Percentiles rank a stretch among this genome's conserved stretches.
Evolutionary conservation across 2,888 invertebrate species (phyloP).

Genomic region (Platerodrilus igneus): DNA sequence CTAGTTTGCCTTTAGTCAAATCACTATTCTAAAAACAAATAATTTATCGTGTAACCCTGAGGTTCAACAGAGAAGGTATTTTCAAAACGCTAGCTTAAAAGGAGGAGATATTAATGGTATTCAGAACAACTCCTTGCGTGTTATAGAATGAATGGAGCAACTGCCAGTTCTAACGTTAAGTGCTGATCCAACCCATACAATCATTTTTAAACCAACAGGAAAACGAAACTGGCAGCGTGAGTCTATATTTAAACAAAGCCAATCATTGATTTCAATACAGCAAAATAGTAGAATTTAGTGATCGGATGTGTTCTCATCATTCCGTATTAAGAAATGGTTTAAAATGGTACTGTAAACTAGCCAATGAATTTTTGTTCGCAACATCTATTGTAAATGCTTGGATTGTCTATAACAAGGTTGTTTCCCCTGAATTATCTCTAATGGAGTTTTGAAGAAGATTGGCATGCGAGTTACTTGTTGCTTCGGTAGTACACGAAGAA

Average conservation of each 20-base stretch:
- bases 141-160: constrained; percentile 1
- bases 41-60: constrained; percentile 2
- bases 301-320: constrained; percentile 1
- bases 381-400: background rate
- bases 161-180: too few species aligned
- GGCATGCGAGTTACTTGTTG: background rate
- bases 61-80: constrained; percentile 1
- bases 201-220: constrained; percentile 4
- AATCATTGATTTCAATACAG: background rate
- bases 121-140: constrained; percentile 1
- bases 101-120: background rate
- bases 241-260: constrained; percentile 1
- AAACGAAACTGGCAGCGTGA: constrained; percentile 3
- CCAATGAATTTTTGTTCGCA: background rate
- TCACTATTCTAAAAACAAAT: too few species aligned
- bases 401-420: too few species aligned
- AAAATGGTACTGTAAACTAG: constrained; percentile 1
- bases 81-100: background rate
- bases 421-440: too few species aligned
- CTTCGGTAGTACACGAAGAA: constrained; percentile 2
- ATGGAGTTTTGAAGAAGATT: too few species aligned
- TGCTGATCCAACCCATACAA: background rate
- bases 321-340: constrained; percentile 1
- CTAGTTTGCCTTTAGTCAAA: too few species aligned
- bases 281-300: constrained; percentile 1